Evolutionary conservation across 1,140 invertebrate genomes (phyloP), one percentile per base, ranked within the genome.

Genomic region (Drosophila hydei): DNA sequence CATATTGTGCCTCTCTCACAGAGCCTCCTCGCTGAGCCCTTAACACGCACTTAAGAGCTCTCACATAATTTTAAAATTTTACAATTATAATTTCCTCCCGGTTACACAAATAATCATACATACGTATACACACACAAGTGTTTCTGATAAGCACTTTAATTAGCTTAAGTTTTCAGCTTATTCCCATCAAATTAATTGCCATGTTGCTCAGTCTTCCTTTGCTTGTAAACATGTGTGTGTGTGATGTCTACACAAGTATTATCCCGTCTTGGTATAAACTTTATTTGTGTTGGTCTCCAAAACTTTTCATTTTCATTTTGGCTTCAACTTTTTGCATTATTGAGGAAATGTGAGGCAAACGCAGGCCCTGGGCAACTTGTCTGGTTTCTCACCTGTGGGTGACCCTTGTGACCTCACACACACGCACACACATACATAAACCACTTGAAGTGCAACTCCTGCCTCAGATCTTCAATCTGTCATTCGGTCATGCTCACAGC

Each of bases 161-260:
- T 85, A 87, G 79, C 74, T 68, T 62, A 80, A 87, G 77, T 73
- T 84, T 76, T 69, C n/a, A n/a, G n/a, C n/a, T n/a, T n/a, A n/a
- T n/a, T n/a, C n/a, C n/a, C n/a, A 80, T 77, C 63, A 77, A 80
- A 87, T 87, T 63, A 80, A 85, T 85, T 85, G 74, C 73, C 69
- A 62, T 72, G 27, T 67, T 52, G 59, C n/a, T 14, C 2, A 40
- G 62, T 56, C 71, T 45, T 16, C 47, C 59, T 56, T 38, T 45
- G 55, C 38, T 7, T 36, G 21, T 18, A 33, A 43, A 25, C 60
- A 52, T 59, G 38, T 40, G 43, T 27, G 11, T 40, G 23, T 50
- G 9, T 36, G 52, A 50, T 72, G 43, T 40, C 14, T 54, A 48
- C 27, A 42, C 18, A 52, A 30, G 47, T 59, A 40, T 38, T 59